Percentiles rank a stretch among this genome's conserved stretches.
Conservation (phyloP, 1,140 invertebrate genomes). For the Drosophila nigromelanica region DNA sequence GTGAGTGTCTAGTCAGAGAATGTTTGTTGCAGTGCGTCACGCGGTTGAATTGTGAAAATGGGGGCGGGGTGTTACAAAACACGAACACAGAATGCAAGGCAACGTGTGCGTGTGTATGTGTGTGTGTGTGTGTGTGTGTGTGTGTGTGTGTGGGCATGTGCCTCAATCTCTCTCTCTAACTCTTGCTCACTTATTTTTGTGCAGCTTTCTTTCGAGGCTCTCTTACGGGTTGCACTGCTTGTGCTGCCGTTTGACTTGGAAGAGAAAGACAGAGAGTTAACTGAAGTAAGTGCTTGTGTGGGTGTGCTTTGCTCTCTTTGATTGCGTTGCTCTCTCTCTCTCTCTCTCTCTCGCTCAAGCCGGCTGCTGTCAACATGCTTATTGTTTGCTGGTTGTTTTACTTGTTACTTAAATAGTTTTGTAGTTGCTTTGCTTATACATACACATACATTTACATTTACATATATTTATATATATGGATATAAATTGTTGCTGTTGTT, state of each 20-base stretch:
- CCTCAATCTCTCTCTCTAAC: background rate
- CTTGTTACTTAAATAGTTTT: slow-evolving; percentile 18
- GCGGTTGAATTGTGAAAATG: no score
- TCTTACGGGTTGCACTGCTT: background rate
- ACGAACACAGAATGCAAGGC: slow-evolving; percentile 1
- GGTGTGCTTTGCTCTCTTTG: slow-evolving; percentile 5
- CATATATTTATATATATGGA: slow-evolving; percentile 16
- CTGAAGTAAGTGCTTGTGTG: background rate
- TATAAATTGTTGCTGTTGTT: slow-evolving; percentile 19
- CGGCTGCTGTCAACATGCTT: slow-evolving; percentile 9
- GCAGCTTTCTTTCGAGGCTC: background rate
- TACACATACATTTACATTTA: slow-evolving; percentile 4
- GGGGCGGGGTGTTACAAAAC: background rate
- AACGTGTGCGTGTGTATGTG: background rate
- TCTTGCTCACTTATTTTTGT: background rate
- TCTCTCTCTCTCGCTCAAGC: slow-evolving; percentile 12
- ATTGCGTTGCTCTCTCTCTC: background rate
- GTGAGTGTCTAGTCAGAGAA: background rate
- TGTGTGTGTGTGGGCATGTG: background rate
- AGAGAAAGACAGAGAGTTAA: background rate
- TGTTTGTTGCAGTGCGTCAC: background rate
- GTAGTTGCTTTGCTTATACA: slow-evolving; percentile 9
- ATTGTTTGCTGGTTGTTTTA: background rate
- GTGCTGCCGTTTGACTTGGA: background rate
- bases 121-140: background rate